phyloP scores from a whole-genome alignment of 2,113 vertebrate genomes.

The Rattus norvegicus region DNA sequence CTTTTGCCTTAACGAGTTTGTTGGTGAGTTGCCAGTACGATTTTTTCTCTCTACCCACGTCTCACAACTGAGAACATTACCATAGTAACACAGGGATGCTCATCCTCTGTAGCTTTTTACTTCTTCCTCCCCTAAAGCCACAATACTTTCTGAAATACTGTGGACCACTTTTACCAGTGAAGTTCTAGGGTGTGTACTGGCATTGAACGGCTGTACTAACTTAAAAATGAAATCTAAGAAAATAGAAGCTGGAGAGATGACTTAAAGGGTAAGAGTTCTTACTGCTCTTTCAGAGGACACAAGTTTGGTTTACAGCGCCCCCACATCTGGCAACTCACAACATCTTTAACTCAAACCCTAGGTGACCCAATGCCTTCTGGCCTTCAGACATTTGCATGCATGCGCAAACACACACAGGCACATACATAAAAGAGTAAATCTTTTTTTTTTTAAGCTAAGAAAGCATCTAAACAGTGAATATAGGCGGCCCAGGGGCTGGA shows the following conservation, averaged over 20 bases:
- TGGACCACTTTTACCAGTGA: neutral
- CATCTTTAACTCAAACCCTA: neutral
- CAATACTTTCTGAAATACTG: neutral
- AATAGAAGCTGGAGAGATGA: neutral
- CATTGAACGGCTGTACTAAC: neutral
- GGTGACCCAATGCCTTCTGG: neutral
- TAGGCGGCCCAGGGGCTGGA: neutral
- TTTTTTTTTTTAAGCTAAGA: neutral
- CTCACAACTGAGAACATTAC: neutral
- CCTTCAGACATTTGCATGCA: neutral
- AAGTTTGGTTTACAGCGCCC: neutral
- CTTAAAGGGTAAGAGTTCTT: neutral
- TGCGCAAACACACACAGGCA: neutral
- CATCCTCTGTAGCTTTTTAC: neutral
- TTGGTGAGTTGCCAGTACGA: neutral
- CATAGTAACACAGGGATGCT: neutral
- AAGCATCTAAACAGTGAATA: neutral
- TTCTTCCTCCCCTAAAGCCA: neutral
- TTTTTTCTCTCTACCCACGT: neutral
- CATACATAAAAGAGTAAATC: neutral
- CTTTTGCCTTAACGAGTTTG: neutral
- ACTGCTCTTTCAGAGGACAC: neutral
- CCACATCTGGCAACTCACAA: neutral
- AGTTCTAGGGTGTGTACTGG: neutral
- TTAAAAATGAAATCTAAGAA: slow-evolving; percentile 4